Conservation (phyloP, 37 sponge, comb jelly and placozoan species). For the Beroe forskalii region DNA sequence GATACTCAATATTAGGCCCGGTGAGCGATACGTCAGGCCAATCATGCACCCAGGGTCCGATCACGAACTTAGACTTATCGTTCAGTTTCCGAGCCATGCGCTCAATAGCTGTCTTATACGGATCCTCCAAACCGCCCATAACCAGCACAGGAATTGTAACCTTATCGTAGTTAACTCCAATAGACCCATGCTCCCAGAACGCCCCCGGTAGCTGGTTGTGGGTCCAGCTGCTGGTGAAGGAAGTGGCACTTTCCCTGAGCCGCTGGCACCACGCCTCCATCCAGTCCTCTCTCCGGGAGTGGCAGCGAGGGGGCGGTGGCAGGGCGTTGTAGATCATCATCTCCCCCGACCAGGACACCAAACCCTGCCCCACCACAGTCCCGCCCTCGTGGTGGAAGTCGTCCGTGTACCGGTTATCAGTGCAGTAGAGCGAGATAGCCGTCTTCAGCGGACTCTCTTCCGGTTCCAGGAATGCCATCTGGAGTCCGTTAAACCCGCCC, state of each 20-base stretch:
- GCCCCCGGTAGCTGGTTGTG: constrained; percentile 15
- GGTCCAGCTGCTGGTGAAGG: neutral
- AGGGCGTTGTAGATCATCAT: constrained; percentile 5
- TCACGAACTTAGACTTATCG: neutral
- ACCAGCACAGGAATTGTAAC: constrained; percentile 10
- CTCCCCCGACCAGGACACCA: neutral
- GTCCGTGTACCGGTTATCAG: constrained; percentile 41
- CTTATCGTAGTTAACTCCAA: neutral
- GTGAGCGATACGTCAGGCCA: constrained; percentile 33
- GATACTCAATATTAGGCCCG: constrained; percentile 5
- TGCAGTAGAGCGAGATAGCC: constrained; percentile 45
- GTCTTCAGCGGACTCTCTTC: constrained; percentile 47
- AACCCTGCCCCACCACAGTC: neutral
- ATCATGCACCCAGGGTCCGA: constrained; percentile 45
- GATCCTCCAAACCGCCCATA: constrained; percentile 39
- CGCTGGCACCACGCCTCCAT: neutral
- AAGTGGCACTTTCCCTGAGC: neutral
- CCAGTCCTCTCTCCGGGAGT: neutral
- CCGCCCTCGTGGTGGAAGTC: constrained; percentile 51
- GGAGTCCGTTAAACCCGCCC: constrained; percentile 58
- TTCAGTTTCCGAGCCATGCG: constrained; percentile 39
- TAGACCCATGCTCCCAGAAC: constrained; percentile 55
- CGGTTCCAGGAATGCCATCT: constrained; percentile 40
- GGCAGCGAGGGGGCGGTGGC: constrained; percentile 10
- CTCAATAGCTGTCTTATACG: constrained; percentile 12